These are phyloP conservation scores for Crocuta crocuta DNA, from an alignment of 2,113 vertebrate genomes.

Conservation along the genomic window DNA sequence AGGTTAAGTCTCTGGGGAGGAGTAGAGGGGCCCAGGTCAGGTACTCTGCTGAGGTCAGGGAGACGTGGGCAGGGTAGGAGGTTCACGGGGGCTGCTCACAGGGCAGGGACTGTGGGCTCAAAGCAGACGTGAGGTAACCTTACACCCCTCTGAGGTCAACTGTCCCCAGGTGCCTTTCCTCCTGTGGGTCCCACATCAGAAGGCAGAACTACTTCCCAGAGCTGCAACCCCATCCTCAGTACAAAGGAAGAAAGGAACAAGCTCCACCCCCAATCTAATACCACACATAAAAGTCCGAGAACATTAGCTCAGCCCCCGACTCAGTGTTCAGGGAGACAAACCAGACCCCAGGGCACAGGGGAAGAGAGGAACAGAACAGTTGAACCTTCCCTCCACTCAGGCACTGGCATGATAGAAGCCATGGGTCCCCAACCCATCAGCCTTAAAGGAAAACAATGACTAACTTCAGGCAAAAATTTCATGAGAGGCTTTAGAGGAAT, in stretches of 20 bases:
- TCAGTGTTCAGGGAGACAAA: neutral
- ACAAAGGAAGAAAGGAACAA: neutral
- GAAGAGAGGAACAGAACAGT: neutral
- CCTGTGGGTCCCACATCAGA: neutral
- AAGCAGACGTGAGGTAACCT: neutral
- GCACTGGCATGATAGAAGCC: neutral
- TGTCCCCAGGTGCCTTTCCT: neutral
- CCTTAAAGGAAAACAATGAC: neutral
- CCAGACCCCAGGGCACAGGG: neutral
- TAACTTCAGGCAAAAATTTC: neutral
- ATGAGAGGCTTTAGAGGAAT: neutral
- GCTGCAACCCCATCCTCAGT: neutral
- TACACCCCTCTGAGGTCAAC: too few relatives aligned
- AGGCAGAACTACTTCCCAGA: neutral
- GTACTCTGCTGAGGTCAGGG: neutral
- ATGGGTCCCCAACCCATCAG: neutral
- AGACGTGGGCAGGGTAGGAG: neutral
- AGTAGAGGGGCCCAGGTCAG: neutral
- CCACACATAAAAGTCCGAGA: too few relatives aligned
- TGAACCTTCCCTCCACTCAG: accelerated
- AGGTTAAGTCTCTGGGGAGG: neutral
- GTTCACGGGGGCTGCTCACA: neutral
- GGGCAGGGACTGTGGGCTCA: neutral
- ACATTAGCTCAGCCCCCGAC: neutral
- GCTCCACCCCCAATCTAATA: neutral